phyloP scores from a whole-genome alignment of 2,113 vertebrate genomes.

The Merops nubicus region DNA sequence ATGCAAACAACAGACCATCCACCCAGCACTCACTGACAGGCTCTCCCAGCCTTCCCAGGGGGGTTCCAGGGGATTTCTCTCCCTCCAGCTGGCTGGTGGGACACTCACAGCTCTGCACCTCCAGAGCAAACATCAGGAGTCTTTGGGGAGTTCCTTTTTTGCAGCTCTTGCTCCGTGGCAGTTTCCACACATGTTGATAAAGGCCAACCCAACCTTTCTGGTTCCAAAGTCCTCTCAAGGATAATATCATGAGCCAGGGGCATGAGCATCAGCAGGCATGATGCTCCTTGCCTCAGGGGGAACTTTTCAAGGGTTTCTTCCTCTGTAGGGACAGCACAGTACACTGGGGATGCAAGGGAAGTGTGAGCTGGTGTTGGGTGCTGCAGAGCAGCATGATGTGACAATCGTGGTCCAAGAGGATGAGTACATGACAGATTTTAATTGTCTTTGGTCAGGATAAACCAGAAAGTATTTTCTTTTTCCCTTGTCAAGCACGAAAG shows the following conservation, averaged over 20 bases:
- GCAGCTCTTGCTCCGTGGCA: neutral
- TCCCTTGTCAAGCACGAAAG: neutral
- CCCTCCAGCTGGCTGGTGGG: accelerated
- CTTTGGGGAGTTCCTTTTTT: neutral
- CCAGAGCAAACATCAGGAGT: neutral
- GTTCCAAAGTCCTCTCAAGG: conserved; percentile 22
- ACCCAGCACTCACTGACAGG: neutral
- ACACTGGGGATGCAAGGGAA: neutral
- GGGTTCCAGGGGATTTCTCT: conserved; percentile 2
- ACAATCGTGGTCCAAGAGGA: neutral
- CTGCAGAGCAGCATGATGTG: neutral
- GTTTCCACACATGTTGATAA: neutral
- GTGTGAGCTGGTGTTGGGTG: neutral
- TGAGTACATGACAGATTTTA: neutral
- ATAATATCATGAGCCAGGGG: neutral
- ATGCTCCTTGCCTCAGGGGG: neutral
- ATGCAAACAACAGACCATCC: neutral
- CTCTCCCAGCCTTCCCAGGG: neutral
- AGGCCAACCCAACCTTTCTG: neutral
- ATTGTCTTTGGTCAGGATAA: neutral
- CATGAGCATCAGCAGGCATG: conserved; percentile 9
- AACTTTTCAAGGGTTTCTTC: neutral
- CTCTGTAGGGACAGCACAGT: neutral
- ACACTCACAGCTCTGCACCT: neutral
- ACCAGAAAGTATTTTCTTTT: neutral